Base-by-base conservation (phyloP, 2,113 vertebrate genomes). In the Recurvirostra avosetta region DNA sequence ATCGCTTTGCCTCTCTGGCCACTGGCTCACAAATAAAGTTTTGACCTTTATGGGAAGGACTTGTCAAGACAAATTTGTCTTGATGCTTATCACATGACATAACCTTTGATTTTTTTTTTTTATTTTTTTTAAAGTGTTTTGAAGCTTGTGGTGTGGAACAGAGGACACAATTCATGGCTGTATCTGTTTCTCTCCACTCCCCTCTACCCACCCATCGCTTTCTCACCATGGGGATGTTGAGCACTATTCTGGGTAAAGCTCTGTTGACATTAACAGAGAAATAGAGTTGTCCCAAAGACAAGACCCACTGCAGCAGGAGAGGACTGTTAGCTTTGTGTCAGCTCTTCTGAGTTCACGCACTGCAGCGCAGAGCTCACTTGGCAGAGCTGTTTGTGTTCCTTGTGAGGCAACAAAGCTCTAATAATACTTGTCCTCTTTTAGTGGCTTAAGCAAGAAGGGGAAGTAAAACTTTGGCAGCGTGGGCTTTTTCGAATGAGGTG, bases 181-280 rank as follows among this genome's bases (percentile, higher is more conserved):
- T 14, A 32, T 70, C 61, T 38, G 1, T 66, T 66, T 55, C 21
- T 72, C 52, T 66, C 34, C 0, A 2, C 34, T 78, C 56, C 20
- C 23, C 10, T 50, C 62, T 2, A 2, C 7, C 8, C 36, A 21
- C 16, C 8, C 38, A 13, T 32, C 0, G 0, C 7, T 5, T 30
- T 53, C 62, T 67, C 47, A 23, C 8, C 8, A 2, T 0, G 1
- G 55, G 62, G 17, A 38, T 63, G 9, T 17, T 10, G 14, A 65
- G 20, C 47, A n/a, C 32, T 40, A 0, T 19, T 41, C 43, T 77
- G 80, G 19, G 27, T 58, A 49, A 87, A 92, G 59, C 56, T 52
- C n/a, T 1, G 2, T 23, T 6, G 10, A 3, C 5, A 3, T 26
- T 27, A 12, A 18, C 3, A 1, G 53, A n/a, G 40, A 61, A 59